Evolutionary conservation across 2,888 invertebrate genomes (phyloP).

Genomic region (Polydrusus cervinus): DNA sequence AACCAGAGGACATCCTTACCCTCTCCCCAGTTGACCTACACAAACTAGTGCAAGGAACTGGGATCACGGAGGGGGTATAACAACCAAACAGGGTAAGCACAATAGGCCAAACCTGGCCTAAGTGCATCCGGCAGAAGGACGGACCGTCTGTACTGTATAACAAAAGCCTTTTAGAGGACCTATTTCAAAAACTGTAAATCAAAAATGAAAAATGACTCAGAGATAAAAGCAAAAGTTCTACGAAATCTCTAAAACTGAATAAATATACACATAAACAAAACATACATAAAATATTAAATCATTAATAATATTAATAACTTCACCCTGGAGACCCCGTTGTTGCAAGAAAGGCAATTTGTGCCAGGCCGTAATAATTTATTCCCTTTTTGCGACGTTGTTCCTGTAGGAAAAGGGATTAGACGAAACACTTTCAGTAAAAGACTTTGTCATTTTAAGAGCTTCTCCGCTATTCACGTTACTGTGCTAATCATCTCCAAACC

Average conservation of each 20-base stretch:
- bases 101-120: no score
- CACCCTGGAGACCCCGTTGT: slow-evolving; percentile 36
- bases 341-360: slow-evolving; percentile 49
- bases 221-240: slow-evolving; percentile 2
- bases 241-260: background rate
- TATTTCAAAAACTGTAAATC: background rate
- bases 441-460: slow-evolving; percentile 51
- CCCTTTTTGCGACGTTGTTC: slow-evolving; percentile 44
- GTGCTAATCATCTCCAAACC: slow-evolving; percentile 44
- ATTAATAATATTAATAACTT: slow-evolving; percentile 49
- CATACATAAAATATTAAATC: slow-evolving; percentile 46
- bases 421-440: slow-evolving; percentile 46
- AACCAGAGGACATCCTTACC: no score
- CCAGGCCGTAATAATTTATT: slow-evolving; percentile 48
- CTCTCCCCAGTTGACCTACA: no score
- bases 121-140: no score
- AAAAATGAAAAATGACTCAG: background rate
- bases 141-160: no score
- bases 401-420: slow-evolving; percentile 48
- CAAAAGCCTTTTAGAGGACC: no score
- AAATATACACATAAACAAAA: slow-evolving; percentile 38
- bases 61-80: no score
- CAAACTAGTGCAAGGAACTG: no score
- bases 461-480: slow-evolving; percentile 43
- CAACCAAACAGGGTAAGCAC: no score